Conservation (phyloP, 92 coral and sea anemone genomes). For the Montipora capitata region DNA sequence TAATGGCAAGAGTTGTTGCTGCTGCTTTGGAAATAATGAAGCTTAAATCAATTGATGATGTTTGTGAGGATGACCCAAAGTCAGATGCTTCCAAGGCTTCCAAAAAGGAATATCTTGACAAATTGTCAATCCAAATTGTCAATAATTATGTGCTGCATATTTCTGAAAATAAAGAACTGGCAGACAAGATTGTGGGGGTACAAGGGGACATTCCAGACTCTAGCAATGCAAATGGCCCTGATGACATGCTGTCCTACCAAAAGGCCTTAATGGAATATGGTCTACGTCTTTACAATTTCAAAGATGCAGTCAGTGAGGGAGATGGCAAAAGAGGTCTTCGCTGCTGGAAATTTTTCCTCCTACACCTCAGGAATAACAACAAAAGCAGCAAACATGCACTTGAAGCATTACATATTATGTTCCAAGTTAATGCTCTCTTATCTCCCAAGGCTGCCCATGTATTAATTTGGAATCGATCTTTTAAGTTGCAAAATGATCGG, state of each 20-base stretch:
- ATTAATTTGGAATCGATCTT: slow-evolving; percentile 65
- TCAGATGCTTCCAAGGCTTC: too few species aligned
- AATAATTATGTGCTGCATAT: slow-evolving; percentile 56
- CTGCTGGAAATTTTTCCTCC: slow-evolving; percentile 64
- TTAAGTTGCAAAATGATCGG: too few species aligned
- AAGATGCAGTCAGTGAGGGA: slow-evolving; percentile 67
- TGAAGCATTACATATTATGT: too few species aligned
- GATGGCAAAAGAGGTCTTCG: slow-evolving; percentile 57
- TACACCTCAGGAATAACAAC: slow-evolving; percentile 62
- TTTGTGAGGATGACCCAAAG: slow-evolving; percentile 40
- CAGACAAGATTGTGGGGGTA: slow-evolving; percentile 14
- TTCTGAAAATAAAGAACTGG: slow-evolving; percentile 40
- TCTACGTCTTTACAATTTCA: slow-evolving; percentile 57
- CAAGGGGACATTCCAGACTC: slow-evolving; percentile 2
- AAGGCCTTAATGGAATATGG: slow-evolving; percentile 73
- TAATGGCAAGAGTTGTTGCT: slow-evolving; percentile 64
- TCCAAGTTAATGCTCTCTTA: slow-evolving; percentile 49
- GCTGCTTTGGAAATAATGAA: slow-evolving; percentile 62
- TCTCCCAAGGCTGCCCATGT: slow-evolving; percentile 56
- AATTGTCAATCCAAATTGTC: slow-evolving; percentile 48
- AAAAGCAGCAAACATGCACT: slow-evolving; percentile 53
- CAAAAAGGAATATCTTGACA: slow-evolving; percentile 35
- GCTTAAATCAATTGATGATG: slow-evolving; percentile 56
- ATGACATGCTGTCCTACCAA: slow-evolving; percentile 77
- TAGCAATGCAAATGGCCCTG: slow-evolving; percentile 41